Evolutionary conservation across 2,797 vertebrate species (phyloP).

Genomic region (Hapalemur alaotrensis): DNA sequence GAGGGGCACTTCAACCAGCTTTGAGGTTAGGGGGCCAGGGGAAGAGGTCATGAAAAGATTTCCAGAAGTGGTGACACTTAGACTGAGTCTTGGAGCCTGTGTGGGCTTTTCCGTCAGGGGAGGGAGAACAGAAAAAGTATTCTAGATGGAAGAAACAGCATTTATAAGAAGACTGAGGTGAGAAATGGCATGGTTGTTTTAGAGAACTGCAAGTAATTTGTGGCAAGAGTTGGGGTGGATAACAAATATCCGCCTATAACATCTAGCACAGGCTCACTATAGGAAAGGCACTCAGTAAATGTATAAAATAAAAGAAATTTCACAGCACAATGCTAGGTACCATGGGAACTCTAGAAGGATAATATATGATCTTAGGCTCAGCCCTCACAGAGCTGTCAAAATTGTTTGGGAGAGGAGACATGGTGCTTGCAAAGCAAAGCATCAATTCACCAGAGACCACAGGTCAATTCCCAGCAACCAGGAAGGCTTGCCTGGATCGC

Average conservation of each 20-base stretch:
- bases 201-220: not conserved
- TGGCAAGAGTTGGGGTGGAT: not conserved
- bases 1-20: not conserved
- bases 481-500: not conserved
- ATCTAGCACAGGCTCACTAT: not conserved
- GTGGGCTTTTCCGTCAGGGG: not conserved
- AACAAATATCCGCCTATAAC: not conserved
- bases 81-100: not conserved
- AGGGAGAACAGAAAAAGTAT: not conserved
- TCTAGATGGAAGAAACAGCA: not conserved
- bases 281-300: not conserved
- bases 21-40: not conserved
- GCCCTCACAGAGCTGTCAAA: not conserved
- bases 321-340: not conserved
- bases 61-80: not conserved
- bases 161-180: not conserved
- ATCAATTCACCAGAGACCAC: not conserved
- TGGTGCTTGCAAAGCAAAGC: not conserved
- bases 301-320: not conserved
- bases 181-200: not conserved
- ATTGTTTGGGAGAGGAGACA: not conserved
- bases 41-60: not conserved
- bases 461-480: not conserved
- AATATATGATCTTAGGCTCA: not conserved
- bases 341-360: not conserved